Conservation (phyloP, 2,888 invertebrate genomes). For the Anorthoa munda region DNA sequence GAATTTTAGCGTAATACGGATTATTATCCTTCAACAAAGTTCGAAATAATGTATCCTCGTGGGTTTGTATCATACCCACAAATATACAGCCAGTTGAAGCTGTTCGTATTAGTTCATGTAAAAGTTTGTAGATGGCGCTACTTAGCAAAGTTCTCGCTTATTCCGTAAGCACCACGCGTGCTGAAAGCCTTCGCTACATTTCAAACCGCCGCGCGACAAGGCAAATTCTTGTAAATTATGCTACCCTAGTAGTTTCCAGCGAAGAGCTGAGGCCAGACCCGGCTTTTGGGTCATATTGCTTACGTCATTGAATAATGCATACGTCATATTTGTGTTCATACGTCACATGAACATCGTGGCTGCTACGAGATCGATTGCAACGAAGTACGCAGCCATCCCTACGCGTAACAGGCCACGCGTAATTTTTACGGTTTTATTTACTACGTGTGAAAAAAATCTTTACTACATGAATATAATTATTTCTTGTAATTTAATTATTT, state of each 20-base stretch:
- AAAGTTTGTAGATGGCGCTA: neutral
- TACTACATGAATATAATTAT: too few relatives aligned
- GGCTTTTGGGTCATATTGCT: neutral
- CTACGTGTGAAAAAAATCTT: too few relatives aligned
- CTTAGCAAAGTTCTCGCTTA: neutral
- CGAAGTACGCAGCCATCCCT: neutral
- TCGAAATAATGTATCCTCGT: neutral
- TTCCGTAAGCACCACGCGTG: neutral
- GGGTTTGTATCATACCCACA: too few relatives aligned
- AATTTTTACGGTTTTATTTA: neutral
- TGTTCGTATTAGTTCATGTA: neutral
- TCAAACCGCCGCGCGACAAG: neutral
- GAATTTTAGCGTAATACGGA: neutral
- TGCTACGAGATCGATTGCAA: neutral
- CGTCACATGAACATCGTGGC: neutral
- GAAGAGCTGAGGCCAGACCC: constrained; percentile 31
- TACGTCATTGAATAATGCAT: neutral
- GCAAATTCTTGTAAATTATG: constrained; percentile 1
- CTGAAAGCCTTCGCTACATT: neutral
- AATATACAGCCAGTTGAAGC: neutral
- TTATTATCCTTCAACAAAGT: neutral
- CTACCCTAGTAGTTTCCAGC: constrained; percentile 33
- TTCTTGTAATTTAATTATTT: too few relatives aligned
- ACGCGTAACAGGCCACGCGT: neutral
- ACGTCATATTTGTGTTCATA: constrained; percentile 21